Evolutionary conservation across 2,113 vertebrate genomes (phyloP), one percentile per base, ranked within the genome.

Genomic region (Tragelaphus imberbis): DNA sequence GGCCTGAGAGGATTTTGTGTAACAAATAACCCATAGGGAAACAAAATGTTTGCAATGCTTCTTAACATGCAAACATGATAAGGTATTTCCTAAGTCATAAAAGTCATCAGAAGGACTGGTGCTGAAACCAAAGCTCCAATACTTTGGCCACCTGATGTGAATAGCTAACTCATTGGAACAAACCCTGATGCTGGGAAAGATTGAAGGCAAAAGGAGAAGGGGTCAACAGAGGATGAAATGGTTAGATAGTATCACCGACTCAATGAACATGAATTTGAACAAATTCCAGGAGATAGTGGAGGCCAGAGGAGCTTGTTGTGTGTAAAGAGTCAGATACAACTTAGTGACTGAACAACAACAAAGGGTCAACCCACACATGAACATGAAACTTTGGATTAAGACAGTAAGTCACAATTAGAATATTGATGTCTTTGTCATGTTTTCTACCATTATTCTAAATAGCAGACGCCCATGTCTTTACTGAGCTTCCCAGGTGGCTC

Each of bases 271-370:
- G 71, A 77, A 77, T 27, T 44, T 77, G 23, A 77, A 44, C 36
- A 44, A 77, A 27, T 44, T 77, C 71, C 0, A 0, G 40, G 36
- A 27, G 12, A 77, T 7, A 40, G 19, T 71, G 5, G 71, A 77
- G 11, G 40, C 11, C 40, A 77, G 36, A 77, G 23, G 40, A 77
- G 23, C 23, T 44, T 44, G 40, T 14, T 25, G 23, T 77, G 36
- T 0, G 0, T 5, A 75, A 75, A 44, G 23, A 44, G 40, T 77
- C 40, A 77, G 71, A 44, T 44, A 77, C 40, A 77, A 2, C 71
- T 77, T 44, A 27, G 12, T 77, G 71, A 44, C 23, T 77, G 40
- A 27, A 44, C 36, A 77, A 13, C 10, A 40, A 44, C 19, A 71
- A 71, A 79, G 27, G 61, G 30, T 12, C 44, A 56, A 11, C 15